These are phyloP conservation scores for Cryptocheilus praepositus DNA, from an alignment of 2,888 invertebrate species.

Conservation along the genomic window DNA sequence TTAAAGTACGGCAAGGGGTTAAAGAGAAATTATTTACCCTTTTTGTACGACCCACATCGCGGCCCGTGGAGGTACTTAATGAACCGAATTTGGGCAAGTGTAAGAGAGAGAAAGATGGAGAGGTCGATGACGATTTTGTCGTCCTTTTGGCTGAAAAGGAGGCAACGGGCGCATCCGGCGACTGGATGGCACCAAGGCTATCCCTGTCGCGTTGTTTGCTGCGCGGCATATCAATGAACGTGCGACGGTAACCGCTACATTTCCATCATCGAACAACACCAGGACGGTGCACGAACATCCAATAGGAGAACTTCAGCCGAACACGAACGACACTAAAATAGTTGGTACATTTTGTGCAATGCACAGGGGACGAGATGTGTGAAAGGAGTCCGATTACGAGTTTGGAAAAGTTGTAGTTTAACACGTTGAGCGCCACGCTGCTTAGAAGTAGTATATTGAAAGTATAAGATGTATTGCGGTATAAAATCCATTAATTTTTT, in stretches of 20 bases:
- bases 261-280: constrained; percentile 53
- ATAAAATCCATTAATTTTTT: too few relatives aligned
- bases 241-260: constrained; percentile 38
- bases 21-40: too few relatives aligned
- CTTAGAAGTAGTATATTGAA: too few relatives aligned
- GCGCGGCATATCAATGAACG: constrained; percentile 11
- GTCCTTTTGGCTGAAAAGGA: constrained; percentile 57
- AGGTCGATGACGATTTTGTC: constrained; percentile 27
- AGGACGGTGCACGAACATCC: background rate
- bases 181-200: constrained; percentile 55
- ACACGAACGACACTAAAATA: too few relatives aligned
- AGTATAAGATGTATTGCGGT: too few relatives aligned
- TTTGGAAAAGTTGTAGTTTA: background rate
- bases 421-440: too few relatives aligned
- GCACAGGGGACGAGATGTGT: background rate
- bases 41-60: background rate
- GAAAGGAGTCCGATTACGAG: background rate
- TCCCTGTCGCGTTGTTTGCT: constrained; percentile 24
- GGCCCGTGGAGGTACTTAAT: background rate
- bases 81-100: background rate
- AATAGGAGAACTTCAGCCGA: background rate
- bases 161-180: constrained; percentile 60
- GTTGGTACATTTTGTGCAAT: background rate
- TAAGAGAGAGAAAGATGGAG: constrained; percentile 13
- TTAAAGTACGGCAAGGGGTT: too few relatives aligned